Evolutionary conservation across 2,888 invertebrate genomes (phyloP).

Genomic region (Strigamia crassipes): DNA sequence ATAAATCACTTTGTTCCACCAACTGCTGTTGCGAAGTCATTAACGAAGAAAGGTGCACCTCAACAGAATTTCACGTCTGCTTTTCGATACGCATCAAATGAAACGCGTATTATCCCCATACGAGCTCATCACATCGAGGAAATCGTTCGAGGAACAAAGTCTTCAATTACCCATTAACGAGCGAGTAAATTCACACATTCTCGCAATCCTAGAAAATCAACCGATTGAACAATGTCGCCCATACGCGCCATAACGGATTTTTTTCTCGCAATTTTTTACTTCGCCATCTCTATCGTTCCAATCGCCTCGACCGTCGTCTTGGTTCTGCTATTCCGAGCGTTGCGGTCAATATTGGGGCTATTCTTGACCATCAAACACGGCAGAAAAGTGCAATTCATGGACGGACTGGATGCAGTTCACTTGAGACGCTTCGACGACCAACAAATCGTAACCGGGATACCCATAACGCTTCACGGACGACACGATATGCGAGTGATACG

Average conservation of each 20-base stretch:
- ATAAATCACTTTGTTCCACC: no score
- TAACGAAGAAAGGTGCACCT: fast-evolving
- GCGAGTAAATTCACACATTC: no score
- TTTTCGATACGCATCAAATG: no score
- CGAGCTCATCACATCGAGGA: no score
- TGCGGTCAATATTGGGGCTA: background rate
- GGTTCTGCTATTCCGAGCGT: background rate
- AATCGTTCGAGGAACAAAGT: no score
- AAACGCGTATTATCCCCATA: no score
- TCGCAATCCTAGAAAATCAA: no score
- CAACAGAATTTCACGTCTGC: no score
- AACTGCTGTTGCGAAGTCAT: no score
- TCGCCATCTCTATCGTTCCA: background rate
- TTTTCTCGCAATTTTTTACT: background rate
- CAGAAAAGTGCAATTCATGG: background rate
- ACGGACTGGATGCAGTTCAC: background rate
- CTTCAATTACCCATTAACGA: no score
- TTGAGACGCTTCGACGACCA: background rate
- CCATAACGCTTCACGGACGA: background rate
- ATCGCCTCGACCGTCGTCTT: background rate
- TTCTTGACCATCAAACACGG: background rate
- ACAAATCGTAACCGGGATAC: background rate
- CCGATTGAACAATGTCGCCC: no score
- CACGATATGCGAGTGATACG: background rate
- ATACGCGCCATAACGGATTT: background rate